Percentiles rank a stretch among this genome's conserved stretches.
phyloP scores from a whole-genome alignment of 1,140 invertebrate species.

The Sweltsa coloradensis region DNA sequence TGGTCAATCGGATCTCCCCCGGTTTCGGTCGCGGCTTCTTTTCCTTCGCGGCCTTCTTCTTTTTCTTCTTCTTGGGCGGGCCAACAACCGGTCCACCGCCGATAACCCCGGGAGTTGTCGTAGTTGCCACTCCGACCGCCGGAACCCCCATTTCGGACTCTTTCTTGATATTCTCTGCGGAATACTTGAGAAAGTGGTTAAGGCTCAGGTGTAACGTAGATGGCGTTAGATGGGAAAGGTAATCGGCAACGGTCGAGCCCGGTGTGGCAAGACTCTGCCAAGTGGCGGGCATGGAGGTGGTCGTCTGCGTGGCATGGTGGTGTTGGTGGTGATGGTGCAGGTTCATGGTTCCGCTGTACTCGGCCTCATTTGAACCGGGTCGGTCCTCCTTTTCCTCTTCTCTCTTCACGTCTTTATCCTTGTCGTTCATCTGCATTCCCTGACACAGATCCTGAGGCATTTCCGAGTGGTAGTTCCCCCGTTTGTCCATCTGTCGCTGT shows the following conservation, averaged over 20 bases:
- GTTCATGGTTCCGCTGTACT: slow-evolving; percentile 33
- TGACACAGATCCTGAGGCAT: slow-evolving; percentile 16
- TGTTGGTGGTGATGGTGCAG: slow-evolving; percentile 35
- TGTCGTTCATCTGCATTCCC: slow-evolving; percentile 21
- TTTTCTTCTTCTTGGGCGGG: slow-evolving; percentile 64
- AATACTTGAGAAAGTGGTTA: slow-evolving; percentile 75
- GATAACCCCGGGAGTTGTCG: slow-evolving; percentile 23
- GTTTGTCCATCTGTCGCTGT: slow-evolving; percentile 10
- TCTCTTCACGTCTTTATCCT: slow-evolving; percentile 30
- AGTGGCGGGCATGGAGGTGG: slow-evolving; percentile 35
- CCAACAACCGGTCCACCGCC: slow-evolving; percentile 19
- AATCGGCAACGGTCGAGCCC: slow-evolving; percentile 67
- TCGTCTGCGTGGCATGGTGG: slow-evolving; percentile 30
- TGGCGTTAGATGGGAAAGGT: slow-evolving; percentile 58
- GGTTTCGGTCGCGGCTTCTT: slow-evolving; percentile 69
- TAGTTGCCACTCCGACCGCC: slow-evolving; percentile 34
- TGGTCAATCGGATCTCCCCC: slow-evolving; percentile 67
- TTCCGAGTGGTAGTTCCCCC: slow-evolving; percentile 3
- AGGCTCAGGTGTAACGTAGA: slow-evolving; percentile 63
- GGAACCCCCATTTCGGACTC: slow-evolving; percentile 30
- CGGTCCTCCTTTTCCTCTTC: slow-evolving; percentile 27
- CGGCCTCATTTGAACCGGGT: slow-evolving; percentile 25
- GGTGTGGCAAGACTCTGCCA: slow-evolving; percentile 66
- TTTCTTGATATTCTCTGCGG: slow-evolving; percentile 61
- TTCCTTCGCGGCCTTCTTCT: slow-evolving; percentile 65